Base-by-base conservation (phyloP, 2,888 invertebrate species). In the Drosophila macrothrix region DNA sequence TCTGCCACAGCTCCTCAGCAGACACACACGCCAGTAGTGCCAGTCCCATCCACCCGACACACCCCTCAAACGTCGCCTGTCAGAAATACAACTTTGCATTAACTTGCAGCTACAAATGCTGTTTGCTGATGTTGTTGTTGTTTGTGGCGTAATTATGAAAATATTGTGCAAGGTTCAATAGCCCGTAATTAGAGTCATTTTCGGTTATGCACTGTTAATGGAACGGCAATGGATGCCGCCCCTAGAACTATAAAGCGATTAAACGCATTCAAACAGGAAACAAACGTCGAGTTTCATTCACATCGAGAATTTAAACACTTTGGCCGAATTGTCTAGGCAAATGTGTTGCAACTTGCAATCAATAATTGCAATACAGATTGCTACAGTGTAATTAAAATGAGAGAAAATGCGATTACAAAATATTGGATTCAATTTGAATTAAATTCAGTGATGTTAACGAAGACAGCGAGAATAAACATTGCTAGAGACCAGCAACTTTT, bases 121-220 rank as follows among this genome's bases (percentile, higher is more conserved):
- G 63, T 67, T 35, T 35, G 35, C 35, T 35, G 35, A 35, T 35
- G 49, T n/a, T 46, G 72, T 35, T 63, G 63, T 58, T 76, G 66
- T 73, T 73, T 67, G 82, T 66, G 69, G 63, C 75, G 78, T 82
- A 88, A 88, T 87, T 89, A 88, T 88, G 89, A 88, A 85, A 80
- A 84, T 87, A 84, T 85, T 85, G 89, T 84, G 85, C 87, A 87
- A 85, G 87, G 85, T 85, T 85, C 88, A 88, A 82, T 78, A 83
- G 86, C 81, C 86, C 84, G 63, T 65, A 82, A 84, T 87, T 80
- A 60, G 67, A 75, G 56, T 62, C 67, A 67, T 53, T 80, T 79
- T 84, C 53, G 63, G 55, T 61, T 69, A 74, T 66, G 62, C 46
- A 52, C 63, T 76, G 68, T 64, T 76, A 73, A 76, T 76, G 62